Base-by-base conservation (phyloP, 1,140 invertebrate species). In the Conopomorpha cramerella region DNA sequence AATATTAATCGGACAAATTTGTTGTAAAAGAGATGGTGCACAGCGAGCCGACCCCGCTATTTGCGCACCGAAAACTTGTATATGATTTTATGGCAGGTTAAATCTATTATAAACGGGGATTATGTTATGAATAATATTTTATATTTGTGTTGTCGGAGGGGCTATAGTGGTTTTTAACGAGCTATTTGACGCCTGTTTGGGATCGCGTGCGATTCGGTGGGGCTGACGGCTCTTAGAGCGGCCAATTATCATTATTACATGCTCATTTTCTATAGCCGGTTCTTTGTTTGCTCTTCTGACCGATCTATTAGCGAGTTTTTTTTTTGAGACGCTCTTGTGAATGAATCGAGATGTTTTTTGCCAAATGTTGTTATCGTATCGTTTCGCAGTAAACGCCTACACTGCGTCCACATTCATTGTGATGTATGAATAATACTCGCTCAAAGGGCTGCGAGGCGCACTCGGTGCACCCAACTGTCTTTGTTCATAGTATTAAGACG, bases 31-130 rank as follows among this genome's bases (percentile, higher is more conserved):
- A n/a, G n/a, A n/a, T n/a, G n/a, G n/a, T 45, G 44, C 51, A 49
- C 40, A 38, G 49, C 45, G 50, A 31, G 39, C 30, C 41, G 32
- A 55, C 59, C 67, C 66, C 58, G 53, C 45, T 49, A 47, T 38
- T 61, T 61, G 60, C 54, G 35, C 43, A 37, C 32, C 56, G 55
- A 65, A 68, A 68, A 64, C 53, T 42, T 40, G 43, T 60, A 58
- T 65, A 66, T 65, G 65, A 73, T 72, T 76, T 72, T 61, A 72
- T 71, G 67, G 55, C 62, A 74, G 61, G 70, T 74, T 72, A 66
- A 70, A 71, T 65, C 60, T 58, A 72, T 74, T 70, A 72, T 71
- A 47, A 56, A 51, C 48, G 55, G 66, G 70, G 70, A 74, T 74
- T 70, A 72, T 57, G 66, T 66, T 68, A 67, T 74, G 64, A 63